phyloP scores from a whole-genome alignment of 2,113 vertebrate species.

The Notothenia rossii region DNA sequence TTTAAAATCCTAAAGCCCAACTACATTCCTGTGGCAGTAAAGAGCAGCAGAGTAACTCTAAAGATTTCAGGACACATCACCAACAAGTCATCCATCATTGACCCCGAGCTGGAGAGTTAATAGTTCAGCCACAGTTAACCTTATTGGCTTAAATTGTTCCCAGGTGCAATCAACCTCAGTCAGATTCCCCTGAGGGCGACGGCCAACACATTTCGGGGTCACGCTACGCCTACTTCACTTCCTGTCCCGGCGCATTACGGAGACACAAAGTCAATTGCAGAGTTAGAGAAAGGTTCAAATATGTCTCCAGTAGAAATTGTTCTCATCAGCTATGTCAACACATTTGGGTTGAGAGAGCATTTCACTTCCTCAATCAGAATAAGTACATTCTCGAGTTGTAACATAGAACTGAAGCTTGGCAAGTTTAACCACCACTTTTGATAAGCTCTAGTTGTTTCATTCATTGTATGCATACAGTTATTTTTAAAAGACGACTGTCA shows the following conservation, averaged over 20 bases:
- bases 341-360: neutral
- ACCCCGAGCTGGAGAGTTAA: slow-evolving; percentile 37
- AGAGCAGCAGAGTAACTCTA: slow-evolving; percentile 8
- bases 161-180: slow-evolving; percentile 60
- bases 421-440: neutral
- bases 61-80: neutral
- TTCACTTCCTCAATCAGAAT: slow-evolving; percentile 9
- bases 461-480: neutral
- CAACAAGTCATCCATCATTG: slow-evolving; percentile 52
- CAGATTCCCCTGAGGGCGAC: slow-evolving; percentile 30
- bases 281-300: slow-evolving; percentile 22
- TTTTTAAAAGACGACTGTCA: neutral
- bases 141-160: slow-evolving; percentile 69
- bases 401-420: neutral
- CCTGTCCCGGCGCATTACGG: slow-evolving; percentile 41
- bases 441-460: neutral
- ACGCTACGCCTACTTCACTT: slow-evolving; percentile 30
- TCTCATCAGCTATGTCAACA: slow-evolving; percentile 68
- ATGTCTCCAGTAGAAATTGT: slow-evolving; percentile 43
- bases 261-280: slow-evolving; percentile 30
- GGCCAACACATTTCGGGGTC: slow-evolving; percentile 38
- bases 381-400: neutral
- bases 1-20: neutral
- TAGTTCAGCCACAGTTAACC: slow-evolving; percentile 69
- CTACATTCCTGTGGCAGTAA: neutral